Percentiles rank a stretch among this genome's conserved stretches.
Conservation (phyloP, 2,888 invertebrate species). For the Seira ritae region DNA sequence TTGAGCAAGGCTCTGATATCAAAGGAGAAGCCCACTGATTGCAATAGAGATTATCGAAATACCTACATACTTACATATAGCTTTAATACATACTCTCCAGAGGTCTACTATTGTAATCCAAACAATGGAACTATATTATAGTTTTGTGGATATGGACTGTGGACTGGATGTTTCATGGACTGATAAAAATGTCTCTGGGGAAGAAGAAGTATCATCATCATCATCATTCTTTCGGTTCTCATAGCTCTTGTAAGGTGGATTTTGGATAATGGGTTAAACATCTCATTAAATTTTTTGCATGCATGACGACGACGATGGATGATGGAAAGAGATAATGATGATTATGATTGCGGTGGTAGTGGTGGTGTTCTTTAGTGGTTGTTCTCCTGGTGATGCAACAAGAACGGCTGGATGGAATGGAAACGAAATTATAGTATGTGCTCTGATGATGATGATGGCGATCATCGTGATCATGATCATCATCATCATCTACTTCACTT, state of each 20-base stretch:
- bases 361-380: not conserved
- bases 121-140: too few relatives aligned
- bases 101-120: too few relatives aligned
- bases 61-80: too few relatives aligned
- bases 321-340: constrained; percentile 8
- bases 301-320: not conserved
- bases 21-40: too few relatives aligned
- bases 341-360: not conserved
- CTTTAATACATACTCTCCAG: too few relatives aligned
- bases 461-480: not conserved
- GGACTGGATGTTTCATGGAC: too few relatives aligned
- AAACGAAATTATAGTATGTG: not conserved
- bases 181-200: too few relatives aligned
- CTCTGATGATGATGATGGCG: not conserved
- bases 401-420: not conserved
- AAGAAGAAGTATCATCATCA: too few relatives aligned
- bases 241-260: not conserved
- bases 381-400: not conserved
- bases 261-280: constrained; percentile 1
- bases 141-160: too few relatives aligned
- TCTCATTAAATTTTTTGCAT: constrained; percentile 6
- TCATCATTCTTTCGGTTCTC: not conserved
- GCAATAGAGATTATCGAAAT: too few relatives aligned
- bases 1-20: too few relatives aligned
- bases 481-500: too few relatives aligned